Evolutionary conservation across 2,888 invertebrate species (phyloP).

Genomic region (Poecilus cupreus): DNA sequence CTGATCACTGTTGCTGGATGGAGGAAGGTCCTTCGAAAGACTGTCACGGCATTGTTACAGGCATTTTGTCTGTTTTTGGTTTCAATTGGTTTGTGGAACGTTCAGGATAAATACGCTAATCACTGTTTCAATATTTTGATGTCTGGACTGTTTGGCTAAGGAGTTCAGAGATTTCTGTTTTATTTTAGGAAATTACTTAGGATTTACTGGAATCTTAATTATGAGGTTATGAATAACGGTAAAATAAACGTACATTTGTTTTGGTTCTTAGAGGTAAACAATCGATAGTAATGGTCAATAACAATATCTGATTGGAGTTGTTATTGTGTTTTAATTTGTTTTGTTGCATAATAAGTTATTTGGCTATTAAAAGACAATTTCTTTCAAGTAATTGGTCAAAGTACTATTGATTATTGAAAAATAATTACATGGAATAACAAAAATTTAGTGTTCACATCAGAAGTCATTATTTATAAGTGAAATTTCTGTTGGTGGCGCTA

Average conservation of each 20-base stretch:
- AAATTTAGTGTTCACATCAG: too few species aligned
- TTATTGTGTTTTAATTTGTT: too few species aligned
- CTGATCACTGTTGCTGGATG: background rate
- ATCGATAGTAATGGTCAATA: background rate
- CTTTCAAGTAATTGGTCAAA: too few species aligned
- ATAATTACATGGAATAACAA: too few species aligned
- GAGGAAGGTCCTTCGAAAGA: constrained; percentile 4
- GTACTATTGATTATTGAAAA: too few species aligned
- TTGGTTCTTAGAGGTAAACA: background rate
- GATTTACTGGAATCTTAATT: background rate
- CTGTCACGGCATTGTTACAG: background rate
- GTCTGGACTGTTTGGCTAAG: constrained; percentile 14
- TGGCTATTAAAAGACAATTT: too few species aligned
- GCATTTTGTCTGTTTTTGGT: constrained; percentile 30
- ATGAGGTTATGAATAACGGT: background rate
- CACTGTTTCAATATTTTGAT: constrained; percentile 33
- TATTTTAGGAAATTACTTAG: constrained; percentile 31
- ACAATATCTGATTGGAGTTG: too few species aligned
- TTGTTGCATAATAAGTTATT: too few species aligned
- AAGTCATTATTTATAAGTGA: too few species aligned
- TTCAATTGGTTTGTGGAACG: background rate
- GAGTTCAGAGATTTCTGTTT: constrained; percentile 22
- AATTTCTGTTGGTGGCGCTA: too few species aligned
- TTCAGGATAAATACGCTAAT: background rate
- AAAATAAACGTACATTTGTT: background rate